Conservation (phyloP, 2,888 invertebrate genomes). For the Ormia ochracea region DNA sequence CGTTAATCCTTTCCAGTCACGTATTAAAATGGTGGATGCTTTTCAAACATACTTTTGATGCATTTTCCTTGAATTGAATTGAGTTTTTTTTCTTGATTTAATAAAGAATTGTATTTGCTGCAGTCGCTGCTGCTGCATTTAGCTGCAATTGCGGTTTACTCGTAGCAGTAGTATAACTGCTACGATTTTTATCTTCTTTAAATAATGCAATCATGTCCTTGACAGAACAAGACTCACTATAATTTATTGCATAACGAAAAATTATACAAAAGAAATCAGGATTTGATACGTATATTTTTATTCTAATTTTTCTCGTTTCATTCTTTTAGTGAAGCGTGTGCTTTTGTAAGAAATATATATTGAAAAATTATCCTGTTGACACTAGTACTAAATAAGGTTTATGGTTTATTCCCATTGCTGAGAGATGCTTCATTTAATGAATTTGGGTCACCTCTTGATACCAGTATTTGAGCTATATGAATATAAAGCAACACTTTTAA, state of each 20-base stretch:
- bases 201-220: conserved; percentile 72
- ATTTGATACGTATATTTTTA: neutral
- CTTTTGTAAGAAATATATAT: neutral
- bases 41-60: conserved; percentile 69
- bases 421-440: neutral
- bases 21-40: conserved; percentile 45
- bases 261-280: neutral
- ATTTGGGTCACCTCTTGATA: conserved; percentile 8
- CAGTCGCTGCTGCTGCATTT: conserved; percentile 26
- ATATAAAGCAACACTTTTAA: neutral
- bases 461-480: neutral
- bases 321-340: neutral
- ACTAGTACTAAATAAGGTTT: neutral
- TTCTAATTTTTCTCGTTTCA: neutral
- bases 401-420: neutral
- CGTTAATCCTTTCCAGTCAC: neutral
- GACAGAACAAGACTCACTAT: conserved; percentile 55
- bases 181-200: conserved; percentile 67
- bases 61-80: conserved; percentile 60
- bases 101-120: neutral
- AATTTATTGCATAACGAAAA: conserved; percentile 36
- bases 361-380: conserved; percentile 3
- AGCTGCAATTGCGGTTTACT: conserved; percentile 66
- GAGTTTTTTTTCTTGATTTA: conserved; percentile 55
- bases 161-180: conserved; percentile 34